phyloP scores from a whole-genome alignment of 1,140 invertebrate species.

The Leptonema lineaticorne region DNA sequence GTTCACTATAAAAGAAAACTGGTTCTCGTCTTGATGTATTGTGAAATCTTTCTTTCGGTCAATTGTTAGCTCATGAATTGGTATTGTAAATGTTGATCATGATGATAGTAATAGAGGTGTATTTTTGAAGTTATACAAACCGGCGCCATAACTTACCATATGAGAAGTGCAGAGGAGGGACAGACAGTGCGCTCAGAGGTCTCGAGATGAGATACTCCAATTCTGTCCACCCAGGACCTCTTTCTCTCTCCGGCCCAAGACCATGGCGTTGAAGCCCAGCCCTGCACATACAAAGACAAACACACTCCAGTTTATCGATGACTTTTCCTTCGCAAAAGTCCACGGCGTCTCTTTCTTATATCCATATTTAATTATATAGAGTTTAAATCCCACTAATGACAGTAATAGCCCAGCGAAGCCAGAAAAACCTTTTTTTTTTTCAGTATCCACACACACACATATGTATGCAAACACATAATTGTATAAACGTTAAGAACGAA shows the following conservation, averaged over 20 bases:
- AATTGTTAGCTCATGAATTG: too few relatives aligned
- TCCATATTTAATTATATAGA: not conserved
- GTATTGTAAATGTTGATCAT: not conserved
- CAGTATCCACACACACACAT: not conserved
- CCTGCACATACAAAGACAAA: slow-evolving; percentile 43
- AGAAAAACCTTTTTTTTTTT: not conserved
- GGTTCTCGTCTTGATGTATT: not conserved
- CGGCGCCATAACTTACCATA: slow-evolving; percentile 16
- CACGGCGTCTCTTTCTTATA: not conserved
- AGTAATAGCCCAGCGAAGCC: not conserved
- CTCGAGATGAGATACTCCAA: not conserved
- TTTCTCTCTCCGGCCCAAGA: slow-evolving; percentile 9
- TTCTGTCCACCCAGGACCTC: slow-evolving; percentile 14
- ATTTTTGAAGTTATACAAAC: slow-evolving; percentile 5
- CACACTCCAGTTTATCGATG: slow-evolving; percentile 42
- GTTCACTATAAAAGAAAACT: too few relatives aligned
- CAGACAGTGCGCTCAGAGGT: slow-evolving; percentile 16
- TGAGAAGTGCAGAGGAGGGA: not conserved
- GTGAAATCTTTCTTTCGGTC: too few relatives aligned
- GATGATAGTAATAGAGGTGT: too few relatives aligned
- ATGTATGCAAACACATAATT: not conserved
- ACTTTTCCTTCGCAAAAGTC: slow-evolving; percentile 19
- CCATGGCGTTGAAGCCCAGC: not conserved
- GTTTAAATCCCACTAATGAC: not conserved
- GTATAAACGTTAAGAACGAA: not conserved